Percentiles rank a stretch among this genome's conserved stretches.
Conservation (phyloP, 2,797 vertebrate species). For the Clarias laeviceps region DNA sequence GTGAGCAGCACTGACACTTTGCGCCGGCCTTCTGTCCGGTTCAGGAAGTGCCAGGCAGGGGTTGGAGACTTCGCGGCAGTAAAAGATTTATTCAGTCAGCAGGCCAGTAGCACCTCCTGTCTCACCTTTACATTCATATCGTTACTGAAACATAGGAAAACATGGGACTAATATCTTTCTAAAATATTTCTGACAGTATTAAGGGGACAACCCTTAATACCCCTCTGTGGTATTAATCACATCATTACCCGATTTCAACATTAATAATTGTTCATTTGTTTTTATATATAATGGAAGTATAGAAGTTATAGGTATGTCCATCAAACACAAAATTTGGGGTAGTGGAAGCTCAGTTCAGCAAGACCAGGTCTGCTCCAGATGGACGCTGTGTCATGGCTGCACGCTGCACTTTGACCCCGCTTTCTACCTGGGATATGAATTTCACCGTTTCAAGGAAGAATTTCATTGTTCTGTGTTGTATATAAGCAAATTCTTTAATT, state of each 20-base stretch:
- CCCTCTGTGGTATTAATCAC: neutral
- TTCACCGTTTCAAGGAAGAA: no score
- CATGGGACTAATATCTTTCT: neutral
- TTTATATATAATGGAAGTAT: neutral
- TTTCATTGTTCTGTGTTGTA: no score
- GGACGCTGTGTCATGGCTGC: no score
- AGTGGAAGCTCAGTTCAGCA: no score
- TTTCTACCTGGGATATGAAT: no score
- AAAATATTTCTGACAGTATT: neutral
- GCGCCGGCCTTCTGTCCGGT: slow-evolving; percentile 53
- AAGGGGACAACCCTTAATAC: no score
- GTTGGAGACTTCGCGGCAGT: slow-evolving; percentile 21
- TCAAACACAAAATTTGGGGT: neutral
- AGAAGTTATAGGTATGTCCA: neutral
- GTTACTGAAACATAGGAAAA: neutral
- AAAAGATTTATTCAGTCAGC: slow-evolving; percentile 14
- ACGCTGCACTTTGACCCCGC: no score
- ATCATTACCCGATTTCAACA: neutral
- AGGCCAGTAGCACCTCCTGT: slow-evolving; percentile 6
- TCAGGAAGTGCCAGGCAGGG: slow-evolving; percentile 15
- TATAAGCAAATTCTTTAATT: neutral
- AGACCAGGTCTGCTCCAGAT: no score
- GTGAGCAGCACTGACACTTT: slow-evolving; percentile 43
- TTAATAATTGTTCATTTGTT: neutral
- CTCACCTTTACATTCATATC: neutral